Evolutionary conservation across 2,888 invertebrate genomes (phyloP).

Genomic region (Campoplex capitator): DNA sequence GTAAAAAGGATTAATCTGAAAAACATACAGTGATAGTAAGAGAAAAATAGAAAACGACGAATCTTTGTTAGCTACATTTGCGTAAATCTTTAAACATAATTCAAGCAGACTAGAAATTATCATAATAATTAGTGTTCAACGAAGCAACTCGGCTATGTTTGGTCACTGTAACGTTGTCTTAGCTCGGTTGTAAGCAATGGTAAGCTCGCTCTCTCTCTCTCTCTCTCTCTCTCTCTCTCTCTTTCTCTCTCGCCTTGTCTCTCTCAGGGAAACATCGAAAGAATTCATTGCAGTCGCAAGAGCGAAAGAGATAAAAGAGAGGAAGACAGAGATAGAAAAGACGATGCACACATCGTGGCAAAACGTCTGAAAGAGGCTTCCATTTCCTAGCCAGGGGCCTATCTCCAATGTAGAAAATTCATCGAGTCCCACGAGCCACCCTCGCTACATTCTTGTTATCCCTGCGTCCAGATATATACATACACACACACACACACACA

Average conservation of each 20-base stretch:
- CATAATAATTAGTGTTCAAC: constrained; percentile 69
- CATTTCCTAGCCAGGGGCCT: constrained; percentile 67
- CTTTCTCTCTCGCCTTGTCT: background rate
- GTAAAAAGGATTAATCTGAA: background rate
- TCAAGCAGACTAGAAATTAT: constrained; percentile 64
- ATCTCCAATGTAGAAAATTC: constrained; percentile 68
- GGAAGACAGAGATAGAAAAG: constrained; percentile 30
- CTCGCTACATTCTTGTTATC: constrained; percentile 67
- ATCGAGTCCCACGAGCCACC: constrained; percentile 70
- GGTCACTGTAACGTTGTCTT: constrained; percentile 63
- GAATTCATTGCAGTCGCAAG: constrained; percentile 43
- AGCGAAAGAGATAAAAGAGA: constrained; percentile 53
- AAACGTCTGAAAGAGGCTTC: constrained; percentile 62
- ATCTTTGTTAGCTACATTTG: constrained; percentile 54
- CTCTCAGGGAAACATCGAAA: constrained; percentile 49
- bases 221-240: constrained; percentile 29
- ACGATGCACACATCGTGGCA: constrained; percentile 46
- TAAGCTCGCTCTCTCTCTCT: constrained; percentile 11
- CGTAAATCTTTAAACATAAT: constrained; percentile 60
- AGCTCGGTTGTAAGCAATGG: constrained; percentile 35
- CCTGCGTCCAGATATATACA: constrained; percentile 53
- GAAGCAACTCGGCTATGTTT: constrained; percentile 65
- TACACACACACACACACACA: background rate
- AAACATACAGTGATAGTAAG: background rate
- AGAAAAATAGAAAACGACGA: constrained; percentile 28